Conservation (phyloP, 2,113 vertebrate genomes). For the Lampris megalopsis region DNA sequence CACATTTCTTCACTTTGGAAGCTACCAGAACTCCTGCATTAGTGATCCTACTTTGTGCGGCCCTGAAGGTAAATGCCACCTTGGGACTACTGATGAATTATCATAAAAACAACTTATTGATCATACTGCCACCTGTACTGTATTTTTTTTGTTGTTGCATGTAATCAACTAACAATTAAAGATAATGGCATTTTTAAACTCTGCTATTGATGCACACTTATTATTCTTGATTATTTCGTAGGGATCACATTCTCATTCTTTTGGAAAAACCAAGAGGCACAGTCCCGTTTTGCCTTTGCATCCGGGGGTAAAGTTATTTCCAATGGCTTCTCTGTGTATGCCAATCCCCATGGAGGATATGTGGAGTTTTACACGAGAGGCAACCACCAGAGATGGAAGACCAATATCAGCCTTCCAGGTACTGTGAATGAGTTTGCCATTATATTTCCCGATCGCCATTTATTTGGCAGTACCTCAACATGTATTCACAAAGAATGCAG, state of each 20-base stretch:
- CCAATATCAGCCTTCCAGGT: slow-evolving; percentile 91
- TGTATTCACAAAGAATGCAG: slow-evolving; percentile 23
- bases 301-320: slow-evolving; percentile 91
- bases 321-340: slow-evolving; percentile 91
- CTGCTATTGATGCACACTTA: slow-evolving; percentile 2
- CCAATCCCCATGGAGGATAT: slow-evolving; percentile 83
- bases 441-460: neutral
- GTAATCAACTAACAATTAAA: neutral
- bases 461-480: neutral
- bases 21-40: slow-evolving; percentile 89
- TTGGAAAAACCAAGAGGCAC: slow-evolving; percentile 90
- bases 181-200: neutral
- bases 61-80: slow-evolving; percentile 86
- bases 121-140: neutral
- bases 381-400: slow-evolving; percentile 89
- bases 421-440: slow-evolving; percentile 20
- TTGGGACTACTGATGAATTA: neutral
- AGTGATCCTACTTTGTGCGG: slow-evolving; percentile 89
- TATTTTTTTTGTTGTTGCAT: neutral
- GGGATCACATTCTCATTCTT: slow-evolving; percentile 97
- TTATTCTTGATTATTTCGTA: slow-evolving; percentile 56
- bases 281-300: slow-evolving; percentile 78
- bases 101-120: neutral
- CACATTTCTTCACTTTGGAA: slow-evolving; percentile 90
- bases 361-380: slow-evolving; percentile 91